Conservation (phyloP, 30 jellyfish, hydroid and myxozoan genomes). For the Aurelia coerulea region DNA sequence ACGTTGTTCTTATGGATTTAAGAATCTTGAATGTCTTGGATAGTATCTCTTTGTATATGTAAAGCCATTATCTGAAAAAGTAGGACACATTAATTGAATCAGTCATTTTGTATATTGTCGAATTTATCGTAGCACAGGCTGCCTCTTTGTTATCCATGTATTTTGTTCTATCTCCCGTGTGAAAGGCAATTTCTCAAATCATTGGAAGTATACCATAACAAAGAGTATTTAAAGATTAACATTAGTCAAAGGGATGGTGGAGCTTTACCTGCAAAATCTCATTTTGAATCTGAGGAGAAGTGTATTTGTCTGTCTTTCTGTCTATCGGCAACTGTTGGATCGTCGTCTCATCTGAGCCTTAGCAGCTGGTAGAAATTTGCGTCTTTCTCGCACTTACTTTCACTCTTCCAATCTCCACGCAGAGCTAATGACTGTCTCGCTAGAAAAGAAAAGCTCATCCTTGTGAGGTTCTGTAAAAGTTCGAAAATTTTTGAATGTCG, state of each 20-base stretch:
- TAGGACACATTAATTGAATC: background rate
- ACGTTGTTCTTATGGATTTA: background rate
- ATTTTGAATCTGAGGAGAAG: background rate
- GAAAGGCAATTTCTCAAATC: background rate
- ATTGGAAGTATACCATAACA: background rate
- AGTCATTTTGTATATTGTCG: background rate
- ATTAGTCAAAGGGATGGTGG: background rate
- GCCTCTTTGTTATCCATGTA: background rate
- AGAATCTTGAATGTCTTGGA: background rate
- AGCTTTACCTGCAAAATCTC: background rate
- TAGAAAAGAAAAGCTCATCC: background rate
- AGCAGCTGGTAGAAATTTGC: background rate
- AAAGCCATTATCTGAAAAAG: background rate
- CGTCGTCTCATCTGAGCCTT: background rate
- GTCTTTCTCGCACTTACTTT: background rate
- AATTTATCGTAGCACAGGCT: background rate
- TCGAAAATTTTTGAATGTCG: background rate
- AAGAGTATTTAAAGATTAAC: background rate
- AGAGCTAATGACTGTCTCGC: constrained; percentile 1
- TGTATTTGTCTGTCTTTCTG: background rate
- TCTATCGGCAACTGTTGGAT: background rate
- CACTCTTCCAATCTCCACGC: constrained; percentile 7
- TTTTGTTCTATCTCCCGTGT: background rate
- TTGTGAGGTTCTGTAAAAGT: background rate
- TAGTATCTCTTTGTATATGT: background rate